Percentiles rank a stretch among this genome's conserved stretches.
Conservation (phyloP, 1,140 invertebrate genomes). For the Euwallacea similis region DNA sequence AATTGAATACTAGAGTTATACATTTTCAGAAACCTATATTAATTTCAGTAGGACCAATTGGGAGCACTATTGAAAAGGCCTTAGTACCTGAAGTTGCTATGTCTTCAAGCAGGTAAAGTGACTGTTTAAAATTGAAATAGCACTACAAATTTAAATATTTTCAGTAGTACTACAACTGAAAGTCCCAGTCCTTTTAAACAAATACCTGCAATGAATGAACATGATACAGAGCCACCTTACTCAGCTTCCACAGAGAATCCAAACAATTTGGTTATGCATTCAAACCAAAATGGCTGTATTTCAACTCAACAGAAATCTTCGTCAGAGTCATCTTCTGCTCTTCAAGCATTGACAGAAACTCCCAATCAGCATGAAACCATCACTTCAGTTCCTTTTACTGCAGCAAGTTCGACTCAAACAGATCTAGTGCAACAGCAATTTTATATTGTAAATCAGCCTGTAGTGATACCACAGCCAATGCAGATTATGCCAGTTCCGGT, state of each 20-base stretch:
- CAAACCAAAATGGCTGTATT: no score
- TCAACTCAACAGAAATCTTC: no score
- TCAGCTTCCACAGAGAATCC: no score
- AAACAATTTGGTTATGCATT: no score
- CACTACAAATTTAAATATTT: background rate
- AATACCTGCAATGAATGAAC: no score
- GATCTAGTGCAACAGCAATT: background rate
- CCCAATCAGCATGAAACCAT: no score
- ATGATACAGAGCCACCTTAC: background rate
- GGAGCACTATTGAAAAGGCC: slow-evolving; percentile 1
- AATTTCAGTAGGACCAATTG: background rate
- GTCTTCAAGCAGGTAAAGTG: slow-evolving; percentile 4
- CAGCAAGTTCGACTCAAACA: no score
- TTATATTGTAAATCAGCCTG: slow-evolving; percentile 23
- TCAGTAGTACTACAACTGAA: background rate
- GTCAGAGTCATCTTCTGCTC: no score
- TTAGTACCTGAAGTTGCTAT: background rate
- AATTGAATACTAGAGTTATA: background rate
- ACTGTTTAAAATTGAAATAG: background rate
- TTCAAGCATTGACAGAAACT: no score
- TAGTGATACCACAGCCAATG: slow-evolving; percentile 13
- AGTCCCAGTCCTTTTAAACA: slow-evolving; percentile 2
- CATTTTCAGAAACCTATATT: no score
- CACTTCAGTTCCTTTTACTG: no score
- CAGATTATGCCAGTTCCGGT: background rate